phyloP scores from a whole-genome alignment of 2,888 invertebrate species.

The Brachypalpus laphriformis region DNA sequence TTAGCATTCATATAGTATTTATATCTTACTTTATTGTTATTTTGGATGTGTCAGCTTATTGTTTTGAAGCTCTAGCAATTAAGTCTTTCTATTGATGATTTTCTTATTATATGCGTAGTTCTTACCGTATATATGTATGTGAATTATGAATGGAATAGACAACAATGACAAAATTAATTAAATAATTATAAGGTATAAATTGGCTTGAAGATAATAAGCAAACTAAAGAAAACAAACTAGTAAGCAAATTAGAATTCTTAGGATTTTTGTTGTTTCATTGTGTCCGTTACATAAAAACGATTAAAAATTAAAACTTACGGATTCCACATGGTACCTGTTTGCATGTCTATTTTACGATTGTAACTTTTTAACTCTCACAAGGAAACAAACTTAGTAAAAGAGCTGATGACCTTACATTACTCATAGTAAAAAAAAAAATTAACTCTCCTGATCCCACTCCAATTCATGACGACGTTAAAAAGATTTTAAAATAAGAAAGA shows the following conservation, averaged over 20 bases:
- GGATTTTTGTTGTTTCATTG: neutral
- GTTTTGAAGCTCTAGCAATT: constrained; percentile 64
- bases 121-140: neutral
- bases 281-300: neutral
- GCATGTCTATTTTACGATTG: too few species aligned
- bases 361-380: too few species aligned
- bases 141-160: neutral
- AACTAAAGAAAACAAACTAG: neutral
- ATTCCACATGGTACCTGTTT: too few species aligned
- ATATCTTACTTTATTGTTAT: constrained; percentile 46
- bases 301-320: too few species aligned
- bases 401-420: too few species aligned
- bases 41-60: constrained; percentile 48
- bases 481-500: too few species aligned
- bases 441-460: too few species aligned
- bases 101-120: constrained; percentile 35
- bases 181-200: neutral
- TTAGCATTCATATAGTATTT: constrained; percentile 66
- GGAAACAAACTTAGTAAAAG: too few species aligned
- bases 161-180: constrained; percentile 7
- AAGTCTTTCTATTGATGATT: constrained; percentile 52
- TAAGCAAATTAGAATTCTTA: neutral
- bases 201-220: neutral
- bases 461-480: too few species aligned
- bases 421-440: too few species aligned